Evolutionary conservation across 1,140 invertebrate genomes (phyloP).

Genomic region (Dinothrombium tinctorium): DNA sequence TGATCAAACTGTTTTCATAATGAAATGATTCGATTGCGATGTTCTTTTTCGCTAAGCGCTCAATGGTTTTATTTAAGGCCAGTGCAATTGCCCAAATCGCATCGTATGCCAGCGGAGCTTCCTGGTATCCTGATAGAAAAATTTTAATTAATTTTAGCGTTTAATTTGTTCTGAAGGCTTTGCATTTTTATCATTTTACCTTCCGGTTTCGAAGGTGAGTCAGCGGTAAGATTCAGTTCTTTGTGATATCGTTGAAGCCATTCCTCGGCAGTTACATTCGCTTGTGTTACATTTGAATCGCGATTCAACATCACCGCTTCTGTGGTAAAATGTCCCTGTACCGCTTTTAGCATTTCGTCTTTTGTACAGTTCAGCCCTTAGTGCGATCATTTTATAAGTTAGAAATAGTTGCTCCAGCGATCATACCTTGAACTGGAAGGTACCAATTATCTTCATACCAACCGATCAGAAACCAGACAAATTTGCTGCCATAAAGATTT

Average conservation of each 20-base stretch:
- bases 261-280: slow-evolving; percentile 43
- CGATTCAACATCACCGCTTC: slow-evolving; percentile 97
- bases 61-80: slow-evolving; percentile 90
- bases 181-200: background rate
- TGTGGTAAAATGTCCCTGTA: slow-evolving; percentile 90
- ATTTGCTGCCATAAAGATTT: slow-evolving; percentile 74
- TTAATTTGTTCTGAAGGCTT: background rate
- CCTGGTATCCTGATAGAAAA: slow-evolving; percentile 52
- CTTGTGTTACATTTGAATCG: slow-evolving; percentile 69
- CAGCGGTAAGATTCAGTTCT: background rate
- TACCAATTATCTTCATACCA: slow-evolving; percentile 99
- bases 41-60: slow-evolving; percentile 45
- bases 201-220: background rate
- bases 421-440: slow-evolving; percentile 22
- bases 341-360: slow-evolving; percentile 72
- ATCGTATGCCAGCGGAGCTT: slow-evolving; percentile 93
- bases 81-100: slow-evolving; percentile 93
- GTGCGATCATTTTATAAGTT: slow-evolving; percentile 26
- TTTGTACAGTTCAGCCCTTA: slow-evolving; percentile 73
- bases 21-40: slow-evolving; percentile 79
- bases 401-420: background rate
- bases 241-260: slow-evolving; percentile 30
- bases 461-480: slow-evolving; percentile 99
- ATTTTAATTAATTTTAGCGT: slow-evolving; percentile 21
- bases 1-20: slow-evolving; percentile 82